These are phyloP conservation scores for Oligia strigilis DNA, from an alignment of 2,888 invertebrate genomes.

Conservation along the genomic window DNA sequence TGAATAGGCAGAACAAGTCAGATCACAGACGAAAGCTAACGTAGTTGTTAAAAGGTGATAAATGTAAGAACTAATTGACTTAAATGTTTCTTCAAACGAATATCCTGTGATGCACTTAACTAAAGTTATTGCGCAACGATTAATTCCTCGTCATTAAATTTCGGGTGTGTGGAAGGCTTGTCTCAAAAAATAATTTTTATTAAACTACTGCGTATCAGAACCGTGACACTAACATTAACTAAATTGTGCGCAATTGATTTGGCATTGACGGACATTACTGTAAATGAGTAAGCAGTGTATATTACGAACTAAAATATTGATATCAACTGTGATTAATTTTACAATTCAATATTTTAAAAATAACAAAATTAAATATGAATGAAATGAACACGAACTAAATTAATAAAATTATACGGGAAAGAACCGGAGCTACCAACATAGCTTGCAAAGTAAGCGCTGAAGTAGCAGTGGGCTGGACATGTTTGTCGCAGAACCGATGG, in stretches of 20 bases:
- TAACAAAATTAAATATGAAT: too few species aligned
- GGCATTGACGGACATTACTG: constrained; percentile 36
- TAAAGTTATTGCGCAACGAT: constrained; percentile 8
- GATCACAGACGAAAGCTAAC: too few species aligned
- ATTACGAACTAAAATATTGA: too few species aligned
- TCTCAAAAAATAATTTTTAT: neutral
- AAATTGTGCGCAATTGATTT: constrained; percentile 34
- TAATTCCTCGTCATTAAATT: constrained; percentile 6
- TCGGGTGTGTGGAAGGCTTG: constrained; percentile 16
- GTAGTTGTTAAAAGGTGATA: neutral
- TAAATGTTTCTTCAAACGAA: neutral
- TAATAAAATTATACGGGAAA: neutral
- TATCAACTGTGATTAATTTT: too few species aligned
- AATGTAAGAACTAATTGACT: neutral
- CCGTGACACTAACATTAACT: constrained; percentile 16
- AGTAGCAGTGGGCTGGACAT: neutral
- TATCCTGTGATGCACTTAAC: constrained; percentile 15
- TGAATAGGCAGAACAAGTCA: neutral
- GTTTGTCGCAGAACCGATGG: neutral
- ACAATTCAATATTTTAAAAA: too few species aligned
- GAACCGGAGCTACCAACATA: too few species aligned
- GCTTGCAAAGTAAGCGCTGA: neutral
- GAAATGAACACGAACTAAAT: neutral
- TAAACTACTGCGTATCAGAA: constrained; percentile 26
- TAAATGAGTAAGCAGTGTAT: constrained; percentile 13